Evolutionary conservation across 2,113 vertebrate species (phyloP), one percentile per base, ranked within the genome.

Genomic region (Dicerorhinus sumatrensis): DNA sequence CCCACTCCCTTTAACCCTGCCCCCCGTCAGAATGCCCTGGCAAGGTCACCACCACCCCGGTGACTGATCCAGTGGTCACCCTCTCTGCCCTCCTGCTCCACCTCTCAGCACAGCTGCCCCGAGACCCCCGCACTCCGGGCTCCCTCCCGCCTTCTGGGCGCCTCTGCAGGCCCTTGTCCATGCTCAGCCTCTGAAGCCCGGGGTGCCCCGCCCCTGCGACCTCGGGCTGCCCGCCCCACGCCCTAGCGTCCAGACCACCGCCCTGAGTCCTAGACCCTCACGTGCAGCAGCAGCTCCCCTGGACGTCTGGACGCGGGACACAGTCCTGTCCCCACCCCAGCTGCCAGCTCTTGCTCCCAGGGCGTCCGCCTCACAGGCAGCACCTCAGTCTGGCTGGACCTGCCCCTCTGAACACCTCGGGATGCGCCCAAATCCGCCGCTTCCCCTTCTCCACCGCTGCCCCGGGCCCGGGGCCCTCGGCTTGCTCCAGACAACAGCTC

Each of bases 381-480:
- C 23, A 2, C 9, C 14, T 6, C 25, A 0, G 4, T n/a, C 29
- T 0, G 31, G 31, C 60, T 3, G 51, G 54, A 39, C 33, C 75
- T 25, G 51, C 17, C 25, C 1, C 1, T 0, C 31, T 1, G 2
- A 0, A 23, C 12, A 21, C 42, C 70, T 76, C 25, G 2, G 0
- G 14, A 33, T 2, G 33, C 0, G 14, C 23, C 27, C 42, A 2
- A 3, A 73, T 13, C 10, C 42, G 20, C 27, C 23, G 10, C 25
- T 6, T 9, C 12, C 36, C 70, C 31, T 48, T 25, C 31, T 36
- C 39, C 42, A n/a, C 0, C 6, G n/a, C 56, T 3, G 2, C 4
- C 46, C 0, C 2, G 42, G 46, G 18, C 20, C 69, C 17, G 33
- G 16, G 0, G 0, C 46, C 56, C 21, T 54, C 10, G 33, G 79